Conservation (phyloP, 37 sponge, comb jelly and placozoan genomes). For the Geodia barretti region DNA sequence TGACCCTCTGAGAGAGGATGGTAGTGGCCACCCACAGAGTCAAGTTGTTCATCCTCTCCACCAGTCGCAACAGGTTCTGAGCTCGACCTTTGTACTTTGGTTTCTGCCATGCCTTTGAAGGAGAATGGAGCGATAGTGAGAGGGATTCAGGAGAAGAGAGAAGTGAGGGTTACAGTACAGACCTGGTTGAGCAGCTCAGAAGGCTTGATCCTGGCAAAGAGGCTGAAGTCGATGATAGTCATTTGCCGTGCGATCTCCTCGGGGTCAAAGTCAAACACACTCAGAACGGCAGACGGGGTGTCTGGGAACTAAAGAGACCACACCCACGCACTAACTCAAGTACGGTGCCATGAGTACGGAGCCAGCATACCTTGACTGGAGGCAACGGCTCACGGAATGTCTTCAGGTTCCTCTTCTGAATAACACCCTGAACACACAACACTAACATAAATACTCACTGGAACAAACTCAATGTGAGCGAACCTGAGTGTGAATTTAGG, state of each 20-base stretch:
- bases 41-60: slow-evolving; percentile 92
- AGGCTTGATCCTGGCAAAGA: slow-evolving; percentile 91
- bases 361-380: slow-evolving; percentile 64
- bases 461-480: too few species aligned
- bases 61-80: slow-evolving; percentile 75
- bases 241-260: slow-evolving; percentile 94
- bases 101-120: slow-evolving; percentile 84
- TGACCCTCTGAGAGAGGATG: slow-evolving; percentile 76
- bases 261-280: slow-evolving; percentile 90
- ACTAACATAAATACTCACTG: too few species aligned
- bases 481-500: too few species aligned
- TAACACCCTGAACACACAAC: slow-evolving; percentile 53
- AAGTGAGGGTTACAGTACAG: too few species aligned
- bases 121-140: background rate
- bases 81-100: slow-evolving; percentile 88
- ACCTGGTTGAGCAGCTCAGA: slow-evolving; percentile 92
- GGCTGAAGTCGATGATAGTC: slow-evolving; percentile 87
- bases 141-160: too few species aligned
- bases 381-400: slow-evolving; percentile 74
- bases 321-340: background rate
- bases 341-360: background rate
- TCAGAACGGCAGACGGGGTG: slow-evolving; percentile 48
- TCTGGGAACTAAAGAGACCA: slow-evolving; percentile 56
- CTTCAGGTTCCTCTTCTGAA: slow-evolving; percentile 69
- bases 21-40: slow-evolving; percentile 94